These are phyloP conservation scores for Amblyjoppa fuscipennis DNA, from an alignment of 2,888 invertebrate genomes.

Conservation along the genomic window DNA sequence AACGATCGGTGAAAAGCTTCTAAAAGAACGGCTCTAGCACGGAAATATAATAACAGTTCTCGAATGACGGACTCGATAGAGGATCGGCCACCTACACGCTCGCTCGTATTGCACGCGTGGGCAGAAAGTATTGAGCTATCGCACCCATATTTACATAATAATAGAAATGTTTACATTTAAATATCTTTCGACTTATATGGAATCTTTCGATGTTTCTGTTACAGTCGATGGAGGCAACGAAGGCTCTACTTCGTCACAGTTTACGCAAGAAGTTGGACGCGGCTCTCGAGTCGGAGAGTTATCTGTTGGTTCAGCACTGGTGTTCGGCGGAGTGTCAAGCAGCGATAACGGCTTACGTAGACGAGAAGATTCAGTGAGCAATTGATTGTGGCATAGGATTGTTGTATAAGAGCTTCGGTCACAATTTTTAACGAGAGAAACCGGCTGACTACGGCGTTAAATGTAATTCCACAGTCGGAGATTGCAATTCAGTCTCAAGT, in stretches of 20 bases:
- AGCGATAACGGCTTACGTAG: slow-evolving; percentile 82
- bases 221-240: slow-evolving; percentile 89
- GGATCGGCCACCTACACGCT: slow-evolving; percentile 63
- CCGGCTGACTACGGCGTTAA: slow-evolving; percentile 3
- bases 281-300: slow-evolving; percentile 89
- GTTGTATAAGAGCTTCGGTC: slow-evolving; percentile 50
- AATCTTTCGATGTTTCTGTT: slow-evolving; percentile 78
- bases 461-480: not conserved
- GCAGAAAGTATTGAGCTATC: slow-evolving; percentile 64
- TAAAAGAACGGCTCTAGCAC: slow-evolving; percentile 19
- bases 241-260: slow-evolving; percentile 87
- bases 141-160: slow-evolving; percentile 35
- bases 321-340: slow-evolving; percentile 90
- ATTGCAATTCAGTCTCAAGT: slow-evolving; percentile 19
- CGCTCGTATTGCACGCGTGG: slow-evolving; percentile 66
- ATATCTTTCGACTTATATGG: slow-evolving; percentile 4
- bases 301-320: slow-evolving; percentile 91
- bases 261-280: slow-evolving; percentile 87
- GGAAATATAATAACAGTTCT: slow-evolving; percentile 42
- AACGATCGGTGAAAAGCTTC: slow-evolving; percentile 16
- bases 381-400: slow-evolving; percentile 54
- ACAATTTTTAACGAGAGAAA: slow-evolving; percentile 48
- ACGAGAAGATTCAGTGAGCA: slow-evolving; percentile 79
- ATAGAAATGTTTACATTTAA: slow-evolving; percentile 13
- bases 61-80: slow-evolving; percentile 42